Evolutionary conservation across 2,797 vertebrate species (phyloP), one percentile per base, ranked within the genome.

Genomic region (Paedocypris micromegethes): DNA sequence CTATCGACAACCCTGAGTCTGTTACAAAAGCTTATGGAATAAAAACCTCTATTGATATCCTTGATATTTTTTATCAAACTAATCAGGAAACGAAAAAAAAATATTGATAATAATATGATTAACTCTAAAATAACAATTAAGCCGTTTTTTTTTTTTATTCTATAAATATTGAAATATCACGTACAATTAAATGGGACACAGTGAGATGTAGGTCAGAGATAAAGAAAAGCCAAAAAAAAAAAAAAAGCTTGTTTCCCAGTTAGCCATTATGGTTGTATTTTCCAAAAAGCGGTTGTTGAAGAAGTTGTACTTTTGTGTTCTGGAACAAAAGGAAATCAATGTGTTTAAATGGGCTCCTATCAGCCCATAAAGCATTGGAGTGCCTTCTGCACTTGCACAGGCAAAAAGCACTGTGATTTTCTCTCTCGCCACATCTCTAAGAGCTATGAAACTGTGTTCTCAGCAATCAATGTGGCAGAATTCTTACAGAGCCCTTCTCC

Each of bases 261-360:
- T 60, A 64, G 62, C 61, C 67, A 76, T 75, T 76, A 76, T 55
- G 41, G 64, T 50, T 60, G 39, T 38, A 58, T 73, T 59, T 66
- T 72, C 38, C 8, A 80, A 75, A 23, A 75, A 75, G 73, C 68
- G 49, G 61, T 79, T 41, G 78, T 69, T 23, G 81, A 76, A 74
- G 62, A 74, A 77, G 78, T 72, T 79, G 66, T 48, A 72, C 80
- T 84, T 81, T 83, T 77, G 77, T 82, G 83, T 77, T 76, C 70
- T 61, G 73, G 72, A 76, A 80, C 78, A 72, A 75, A 75, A 76
- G 23, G 82, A 78, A 86, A 87, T 87, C 83, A 51, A 86, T 84
- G 72, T 72, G 66, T 79, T 74, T 79, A 82, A 86, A 87, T 73
- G 74, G 72, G 75, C 58, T 60, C 66, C 78, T 66, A 83, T 80